A percentile compares a stretch with the other conserved stretches of the same genome.
phyloP scores from a whole-genome alignment of 35 echinoderm and acorn worm genomes.

The Antedon bifida region DNA sequence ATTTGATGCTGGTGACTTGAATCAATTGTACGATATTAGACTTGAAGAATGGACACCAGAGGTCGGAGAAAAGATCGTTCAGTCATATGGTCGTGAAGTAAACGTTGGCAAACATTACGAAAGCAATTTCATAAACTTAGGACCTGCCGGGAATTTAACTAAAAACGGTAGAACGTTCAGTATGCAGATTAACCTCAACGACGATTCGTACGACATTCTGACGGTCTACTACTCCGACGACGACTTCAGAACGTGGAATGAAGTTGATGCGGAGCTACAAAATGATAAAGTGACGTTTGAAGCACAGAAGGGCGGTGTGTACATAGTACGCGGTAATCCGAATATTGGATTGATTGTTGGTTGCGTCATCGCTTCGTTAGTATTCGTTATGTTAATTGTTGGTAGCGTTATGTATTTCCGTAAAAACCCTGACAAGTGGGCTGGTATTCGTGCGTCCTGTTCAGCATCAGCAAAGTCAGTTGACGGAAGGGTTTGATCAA shows the following conservation, averaged over 20 bases:
- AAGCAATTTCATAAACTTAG: slow-evolving; percentile 59
- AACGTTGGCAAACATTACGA: slow-evolving; percentile 44
- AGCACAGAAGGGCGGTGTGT: slow-evolving; percentile 38
- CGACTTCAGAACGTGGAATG: slow-evolving; percentile 51
- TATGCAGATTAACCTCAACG: slow-evolving; percentile 31
- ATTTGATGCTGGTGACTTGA: slow-evolving; percentile 44
- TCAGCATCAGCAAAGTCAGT: not conserved
- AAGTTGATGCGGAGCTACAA: slow-evolving; percentile 21
- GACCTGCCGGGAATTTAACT: slow-evolving; percentile 49
- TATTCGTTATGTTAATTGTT: slow-evolving; percentile 25
- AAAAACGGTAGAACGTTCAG: slow-evolving; percentile 33
- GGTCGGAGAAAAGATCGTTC: slow-evolving; percentile 29
- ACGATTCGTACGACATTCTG: slow-evolving; percentile 19
- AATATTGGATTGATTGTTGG: slow-evolving; percentile 47
- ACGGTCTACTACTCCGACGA: slow-evolving; percentile 58
- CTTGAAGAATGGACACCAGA: slow-evolving; percentile 62
- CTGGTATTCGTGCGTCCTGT: not conserved
- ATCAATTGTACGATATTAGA: slow-evolving; percentile 65
- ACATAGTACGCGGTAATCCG: slow-evolving; percentile 29
- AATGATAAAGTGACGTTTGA: slow-evolving; percentile 30
- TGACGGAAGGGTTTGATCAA: not conserved
- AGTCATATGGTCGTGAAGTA: slow-evolving; percentile 6
- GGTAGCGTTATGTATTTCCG: slow-evolving; percentile 59
- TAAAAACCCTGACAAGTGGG: slow-evolving; percentile 46
- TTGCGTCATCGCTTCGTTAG: slow-evolving; percentile 33